Conservation (phyloP, 2,888 invertebrate genomes). For the Agrotis segetum region DNA sequence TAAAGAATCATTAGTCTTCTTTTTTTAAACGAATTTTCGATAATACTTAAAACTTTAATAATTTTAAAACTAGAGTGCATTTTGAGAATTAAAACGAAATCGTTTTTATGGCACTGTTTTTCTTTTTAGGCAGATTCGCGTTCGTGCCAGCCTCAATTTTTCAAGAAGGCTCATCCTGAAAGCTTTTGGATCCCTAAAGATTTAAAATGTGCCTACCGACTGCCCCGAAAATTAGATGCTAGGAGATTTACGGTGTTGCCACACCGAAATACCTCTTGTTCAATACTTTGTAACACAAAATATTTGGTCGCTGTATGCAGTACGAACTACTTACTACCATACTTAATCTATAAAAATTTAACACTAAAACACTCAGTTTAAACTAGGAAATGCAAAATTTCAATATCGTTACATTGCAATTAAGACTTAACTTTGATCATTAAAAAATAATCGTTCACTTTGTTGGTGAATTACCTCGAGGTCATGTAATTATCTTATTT, state of each 20-base stretch:
- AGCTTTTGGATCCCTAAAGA: slow-evolving; percentile 22
- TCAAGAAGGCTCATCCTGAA: slow-evolving; percentile 20
- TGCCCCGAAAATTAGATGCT: slow-evolving; percentile 38
- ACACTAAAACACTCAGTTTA: slow-evolving; percentile 42
- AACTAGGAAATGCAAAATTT: slow-evolving; percentile 63
- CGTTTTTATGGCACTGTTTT: slow-evolving; percentile 68
- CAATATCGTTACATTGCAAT: slow-evolving; percentile 32
- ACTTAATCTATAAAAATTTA: slow-evolving; percentile 32
- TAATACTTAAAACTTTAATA: slow-evolving; percentile 21
- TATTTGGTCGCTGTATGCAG: slow-evolving; percentile 86
- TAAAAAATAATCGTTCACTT: slow-evolving; percentile 41
- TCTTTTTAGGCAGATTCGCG: slow-evolving; percentile 30
- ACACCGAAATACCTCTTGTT: slow-evolving; percentile 34
- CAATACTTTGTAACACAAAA: slow-evolving; percentile 67
- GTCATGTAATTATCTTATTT: slow-evolving; percentile 40
- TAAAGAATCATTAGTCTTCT: neutral
- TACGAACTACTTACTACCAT: slow-evolving; percentile 60
- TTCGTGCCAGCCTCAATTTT: slow-evolving; percentile 31
- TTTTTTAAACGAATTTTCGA: slow-evolving; percentile 5
- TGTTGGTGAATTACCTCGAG: slow-evolving; percentile 52
- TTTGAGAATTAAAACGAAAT: slow-evolving; percentile 44
- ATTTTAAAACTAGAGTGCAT: slow-evolving; percentile 18
- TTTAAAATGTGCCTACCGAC: slow-evolving; percentile 22
- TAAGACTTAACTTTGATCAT: slow-evolving; percentile 23
- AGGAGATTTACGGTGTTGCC: slow-evolving; percentile 24